A percentile compares a stretch with the other conserved stretches of the same genome.
These are phyloP conservation scores for Desmodus rotundus DNA, from an alignment of 2,113 vertebrate genomes.

Conservation along the genomic window DNA sequence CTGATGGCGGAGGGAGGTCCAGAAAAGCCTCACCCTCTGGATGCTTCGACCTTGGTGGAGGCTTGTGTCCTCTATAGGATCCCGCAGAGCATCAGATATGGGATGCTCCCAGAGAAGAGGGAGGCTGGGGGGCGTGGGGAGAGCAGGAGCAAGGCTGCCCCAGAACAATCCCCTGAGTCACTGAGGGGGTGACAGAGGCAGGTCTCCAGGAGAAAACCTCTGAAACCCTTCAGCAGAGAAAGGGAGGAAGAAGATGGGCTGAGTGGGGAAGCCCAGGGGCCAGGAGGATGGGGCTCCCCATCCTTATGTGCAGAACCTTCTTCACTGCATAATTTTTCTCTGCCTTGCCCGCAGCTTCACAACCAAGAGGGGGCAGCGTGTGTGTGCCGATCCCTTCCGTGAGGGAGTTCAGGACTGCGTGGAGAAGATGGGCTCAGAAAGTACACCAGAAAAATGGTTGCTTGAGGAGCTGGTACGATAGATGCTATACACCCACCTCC, in stretches of 20 bases:
- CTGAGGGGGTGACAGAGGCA: not conserved
- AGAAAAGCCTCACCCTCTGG: not conserved
- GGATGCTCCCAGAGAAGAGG: not conserved
- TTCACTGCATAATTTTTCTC: not conserved
- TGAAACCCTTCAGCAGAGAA: not conserved
- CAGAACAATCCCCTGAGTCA: not conserved
- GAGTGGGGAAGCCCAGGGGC: fast-evolving
- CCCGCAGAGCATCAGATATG: not conserved
- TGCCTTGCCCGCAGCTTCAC: not conserved
- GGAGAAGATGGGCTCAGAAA: fast-evolving
- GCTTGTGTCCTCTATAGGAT: not conserved
- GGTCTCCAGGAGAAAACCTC: not conserved
- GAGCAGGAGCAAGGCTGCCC: not conserved
- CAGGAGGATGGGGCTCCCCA: not conserved
- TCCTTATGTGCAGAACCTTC: not conserved
- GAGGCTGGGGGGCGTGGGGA: not conserved
- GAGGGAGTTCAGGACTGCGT: fast-evolving
- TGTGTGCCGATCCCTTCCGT: not conserved
- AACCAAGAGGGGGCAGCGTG: fast-evolving
- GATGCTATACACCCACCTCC: not conserved
- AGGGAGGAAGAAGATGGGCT: not conserved
- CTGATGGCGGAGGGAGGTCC: not conserved
- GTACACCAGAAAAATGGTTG: fast-evolving
- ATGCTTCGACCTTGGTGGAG: not conserved
- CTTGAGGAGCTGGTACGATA: not conserved